These are phyloP conservation scores for Tricholaema leucomelas DNA, from an alignment of 2,113 vertebrate species.

Conservation along the genomic window DNA sequence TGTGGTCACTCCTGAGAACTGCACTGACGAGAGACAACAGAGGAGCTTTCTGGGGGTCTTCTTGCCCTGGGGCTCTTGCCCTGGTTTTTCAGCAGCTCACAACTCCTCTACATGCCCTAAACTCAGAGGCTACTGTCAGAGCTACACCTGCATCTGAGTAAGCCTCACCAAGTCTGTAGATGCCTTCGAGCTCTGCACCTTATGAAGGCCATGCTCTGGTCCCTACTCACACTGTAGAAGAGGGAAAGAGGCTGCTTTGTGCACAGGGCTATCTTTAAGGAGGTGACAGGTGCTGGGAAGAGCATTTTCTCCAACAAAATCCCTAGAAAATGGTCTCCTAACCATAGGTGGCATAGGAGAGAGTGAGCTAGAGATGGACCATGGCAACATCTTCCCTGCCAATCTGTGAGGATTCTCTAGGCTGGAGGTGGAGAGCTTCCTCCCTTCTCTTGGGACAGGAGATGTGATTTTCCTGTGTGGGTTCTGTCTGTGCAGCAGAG, in stretches of 20 bases:
- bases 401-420: not conserved
- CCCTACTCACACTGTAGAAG: not conserved
- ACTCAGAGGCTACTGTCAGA: not conserved
- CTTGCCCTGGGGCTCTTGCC: not conserved
- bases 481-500: not conserved
- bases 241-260: not conserved
- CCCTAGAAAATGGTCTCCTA: not conserved
- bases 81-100: not conserved
- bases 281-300: not conserved
- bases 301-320: not conserved
- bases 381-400: not conserved
- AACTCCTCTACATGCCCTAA: not conserved
- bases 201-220: accelerated
- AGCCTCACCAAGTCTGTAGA: not conserved
- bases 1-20: not conserved
- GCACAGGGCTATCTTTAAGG: not conserved
- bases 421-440: not conserved
- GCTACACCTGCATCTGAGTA: accelerated
- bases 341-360: accelerated
- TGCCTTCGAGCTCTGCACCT: not conserved
- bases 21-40: not conserved
- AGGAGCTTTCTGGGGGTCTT: accelerated
- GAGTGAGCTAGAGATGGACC: not conserved
- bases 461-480: not conserved
- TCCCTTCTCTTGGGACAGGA: not conserved